Evolutionary conservation across 2,113 vertebrate species (phyloP).

Genomic region (Pseudorhombus dupliciocellatus): DNA sequence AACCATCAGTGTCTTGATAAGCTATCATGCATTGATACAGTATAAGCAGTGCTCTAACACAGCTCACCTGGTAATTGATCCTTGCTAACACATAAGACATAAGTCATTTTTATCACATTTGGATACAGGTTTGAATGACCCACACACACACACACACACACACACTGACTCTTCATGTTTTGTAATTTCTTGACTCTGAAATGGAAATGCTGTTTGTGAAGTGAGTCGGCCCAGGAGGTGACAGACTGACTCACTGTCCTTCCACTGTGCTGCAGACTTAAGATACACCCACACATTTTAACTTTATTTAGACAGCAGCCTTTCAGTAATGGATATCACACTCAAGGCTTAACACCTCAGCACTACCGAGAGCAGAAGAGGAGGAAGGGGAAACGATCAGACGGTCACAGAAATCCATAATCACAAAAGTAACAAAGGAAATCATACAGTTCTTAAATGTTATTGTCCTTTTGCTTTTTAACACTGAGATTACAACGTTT

Average conservation of each 20-base stretch:
- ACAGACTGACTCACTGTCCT: slow-evolving; percentile 4
- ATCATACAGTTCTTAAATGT: too few relatives aligned
- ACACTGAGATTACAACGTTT: too few relatives aligned
- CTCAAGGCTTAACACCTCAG: slow-evolving; percentile 5
- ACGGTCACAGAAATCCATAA: too few relatives aligned
- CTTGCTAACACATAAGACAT: background rate
- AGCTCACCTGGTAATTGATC: background rate
- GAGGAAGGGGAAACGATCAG: background rate
- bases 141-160: slow-evolving; percentile 13
- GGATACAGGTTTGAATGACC: slow-evolving; percentile 15
- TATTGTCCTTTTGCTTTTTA: too few relatives aligned
- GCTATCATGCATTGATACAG: background rate
- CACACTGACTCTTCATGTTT: background rate
- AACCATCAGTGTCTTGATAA: background rate
- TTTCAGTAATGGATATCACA: background rate
- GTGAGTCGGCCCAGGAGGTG: background rate
- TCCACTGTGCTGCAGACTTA: background rate
- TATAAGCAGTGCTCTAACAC: background rate
- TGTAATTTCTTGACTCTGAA: slow-evolving; percentile 24
- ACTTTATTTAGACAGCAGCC: slow-evolving; percentile 5
- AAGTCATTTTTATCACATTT: background rate
- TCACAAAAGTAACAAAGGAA: too few relatives aligned
- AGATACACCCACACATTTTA: background rate
- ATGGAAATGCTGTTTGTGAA: slow-evolving; percentile 1
- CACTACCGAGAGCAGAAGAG: background rate